Conservation (phyloP, 2,888 invertebrate genomes). For the Ophioninae sp. region DNA sequence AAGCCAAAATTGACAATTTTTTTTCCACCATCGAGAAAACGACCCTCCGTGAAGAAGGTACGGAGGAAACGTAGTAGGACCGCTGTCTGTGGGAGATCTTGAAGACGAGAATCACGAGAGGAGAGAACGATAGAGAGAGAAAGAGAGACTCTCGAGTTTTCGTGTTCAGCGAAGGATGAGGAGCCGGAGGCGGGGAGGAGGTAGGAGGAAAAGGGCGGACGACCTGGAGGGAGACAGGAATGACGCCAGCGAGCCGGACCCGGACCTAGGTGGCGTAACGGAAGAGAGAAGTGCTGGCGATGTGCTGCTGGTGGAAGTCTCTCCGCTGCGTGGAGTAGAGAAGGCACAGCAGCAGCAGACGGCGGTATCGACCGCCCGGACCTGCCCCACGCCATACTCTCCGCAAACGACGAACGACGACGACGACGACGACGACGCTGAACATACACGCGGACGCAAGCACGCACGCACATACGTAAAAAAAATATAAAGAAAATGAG, state of each 20-base stretch:
- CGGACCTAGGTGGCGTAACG: slow-evolving; percentile 78
- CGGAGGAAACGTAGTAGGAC: slow-evolving; percentile 9
- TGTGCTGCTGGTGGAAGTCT: slow-evolving; percentile 55
- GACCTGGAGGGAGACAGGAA: slow-evolving; percentile 65
- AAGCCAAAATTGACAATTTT: background rate
- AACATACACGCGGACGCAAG: slow-evolving; percentile 68
- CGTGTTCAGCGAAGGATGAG: slow-evolving; percentile 44
- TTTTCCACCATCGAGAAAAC: background rate
- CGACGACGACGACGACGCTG: slow-evolving; percentile 73
- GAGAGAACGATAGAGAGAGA: slow-evolving; percentile 11
- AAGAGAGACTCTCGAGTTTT: slow-evolving; percentile 36
- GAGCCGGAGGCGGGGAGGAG: slow-evolving; percentile 14
- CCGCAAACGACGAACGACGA: slow-evolving; percentile 55
- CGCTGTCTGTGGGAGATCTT: slow-evolving; percentile 30
- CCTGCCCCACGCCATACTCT: slow-evolving; percentile 80
- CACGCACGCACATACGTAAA: background rate
- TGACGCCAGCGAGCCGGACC: slow-evolving; percentile 75
- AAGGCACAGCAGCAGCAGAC: slow-evolving; percentile 80
- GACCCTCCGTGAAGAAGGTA: background rate
- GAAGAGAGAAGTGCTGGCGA: slow-evolving; percentile 73
- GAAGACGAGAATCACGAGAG: slow-evolving; percentile 32
- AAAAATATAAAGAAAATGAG: slow-evolving; percentile 13
- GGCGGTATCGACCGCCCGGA: slow-evolving; percentile 86
- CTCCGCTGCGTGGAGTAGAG: slow-evolving; percentile 67
- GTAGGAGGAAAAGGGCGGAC: slow-evolving; percentile 26